These are phyloP conservation scores for Pao palembangensis DNA, from an alignment of 2,113 vertebrate species.

Conservation along the genomic window DNA sequence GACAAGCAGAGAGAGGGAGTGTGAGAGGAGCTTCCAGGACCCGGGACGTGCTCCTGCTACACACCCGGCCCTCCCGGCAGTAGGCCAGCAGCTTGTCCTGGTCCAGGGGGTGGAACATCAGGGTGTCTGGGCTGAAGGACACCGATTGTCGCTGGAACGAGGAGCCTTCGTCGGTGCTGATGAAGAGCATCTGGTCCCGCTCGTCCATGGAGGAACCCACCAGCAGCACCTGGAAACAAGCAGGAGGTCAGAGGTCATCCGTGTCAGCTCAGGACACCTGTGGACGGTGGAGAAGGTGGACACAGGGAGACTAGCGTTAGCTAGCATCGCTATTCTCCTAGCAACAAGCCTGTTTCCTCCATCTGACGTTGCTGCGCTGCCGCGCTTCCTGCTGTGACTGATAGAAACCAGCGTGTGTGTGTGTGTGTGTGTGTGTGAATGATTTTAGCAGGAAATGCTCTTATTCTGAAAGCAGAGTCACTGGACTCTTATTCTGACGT, in stretches of 20 bases:
- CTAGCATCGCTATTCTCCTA: too few species aligned
- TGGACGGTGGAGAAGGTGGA: background rate
- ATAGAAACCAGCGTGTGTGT: too few species aligned
- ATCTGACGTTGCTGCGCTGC: too few species aligned
- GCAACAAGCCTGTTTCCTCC: too few species aligned
- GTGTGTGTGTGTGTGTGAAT: too few species aligned
- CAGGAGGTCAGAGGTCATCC: conserved; percentile 38
- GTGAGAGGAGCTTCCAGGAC: conserved; percentile 6
- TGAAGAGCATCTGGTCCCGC: conserved; percentile 89
- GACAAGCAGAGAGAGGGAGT: conserved; percentile 1
- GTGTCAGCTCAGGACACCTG: background rate
- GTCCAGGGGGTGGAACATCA: conserved; percentile 91
- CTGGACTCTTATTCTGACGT: too few species aligned
- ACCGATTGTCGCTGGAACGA: conserved; percentile 88
- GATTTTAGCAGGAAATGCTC: too few species aligned
- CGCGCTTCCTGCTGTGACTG: too few species aligned
- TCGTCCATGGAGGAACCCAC: conserved; percentile 90
- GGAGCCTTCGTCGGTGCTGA: conserved; percentile 90
- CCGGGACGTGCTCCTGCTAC: background rate
- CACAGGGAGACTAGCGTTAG: too few species aligned
- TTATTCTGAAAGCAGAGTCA: too few species aligned
- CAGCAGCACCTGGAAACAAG: conserved; percentile 85
- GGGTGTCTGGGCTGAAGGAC: conserved; percentile 83
- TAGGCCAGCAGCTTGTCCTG: conserved; percentile 93
- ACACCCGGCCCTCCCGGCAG: conserved; percentile 87